phyloP scores from a whole-genome alignment of 2,888 invertebrate species.

The Meliscaeva auricollis region DNA sequence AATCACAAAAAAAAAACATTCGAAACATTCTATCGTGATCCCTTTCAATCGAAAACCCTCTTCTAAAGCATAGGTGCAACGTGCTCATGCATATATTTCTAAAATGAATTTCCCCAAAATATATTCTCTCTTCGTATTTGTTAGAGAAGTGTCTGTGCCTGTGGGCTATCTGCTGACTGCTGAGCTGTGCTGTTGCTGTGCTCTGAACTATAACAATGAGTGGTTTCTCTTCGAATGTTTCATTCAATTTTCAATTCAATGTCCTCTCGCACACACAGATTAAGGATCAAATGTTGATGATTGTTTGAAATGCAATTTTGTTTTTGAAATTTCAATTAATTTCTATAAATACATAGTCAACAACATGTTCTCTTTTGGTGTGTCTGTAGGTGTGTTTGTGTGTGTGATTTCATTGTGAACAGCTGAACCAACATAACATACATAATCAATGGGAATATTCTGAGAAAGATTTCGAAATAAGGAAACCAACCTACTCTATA shows the following conservation, averaged over 20 bases:
- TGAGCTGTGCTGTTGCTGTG: too few relatives aligned
- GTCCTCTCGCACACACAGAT: conserved; percentile 30
- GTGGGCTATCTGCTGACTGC: background rate
- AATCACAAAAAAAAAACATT: background rate
- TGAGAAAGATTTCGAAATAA: conserved; percentile 6
- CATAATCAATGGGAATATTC: too few relatives aligned
- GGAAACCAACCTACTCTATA: background rate
- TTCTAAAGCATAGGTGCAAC: background rate
- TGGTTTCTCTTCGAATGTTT: background rate
- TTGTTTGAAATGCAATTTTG: conserved; percentile 51
- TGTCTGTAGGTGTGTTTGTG: background rate
- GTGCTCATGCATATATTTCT: conserved; percentile 29
- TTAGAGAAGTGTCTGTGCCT: background rate
- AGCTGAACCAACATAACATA: conserved; percentile 41
- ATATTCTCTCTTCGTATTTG: background rate
- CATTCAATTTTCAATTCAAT: conserved; percentile 38
- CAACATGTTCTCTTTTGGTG: background rate
- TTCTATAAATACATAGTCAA: conserved; percentile 57
- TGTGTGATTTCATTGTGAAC: conserved; percentile 55
- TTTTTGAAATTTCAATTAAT: conserved; percentile 52
- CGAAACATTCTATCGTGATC: background rate
- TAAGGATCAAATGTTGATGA: conserved; percentile 52
- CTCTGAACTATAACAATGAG: background rate
- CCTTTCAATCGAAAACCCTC: background rate
- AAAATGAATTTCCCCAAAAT: conserved; percentile 36